Evolutionary conservation across 2,888 invertebrate species (phyloP).

Genomic region (Ennomos quercinarius): DNA sequence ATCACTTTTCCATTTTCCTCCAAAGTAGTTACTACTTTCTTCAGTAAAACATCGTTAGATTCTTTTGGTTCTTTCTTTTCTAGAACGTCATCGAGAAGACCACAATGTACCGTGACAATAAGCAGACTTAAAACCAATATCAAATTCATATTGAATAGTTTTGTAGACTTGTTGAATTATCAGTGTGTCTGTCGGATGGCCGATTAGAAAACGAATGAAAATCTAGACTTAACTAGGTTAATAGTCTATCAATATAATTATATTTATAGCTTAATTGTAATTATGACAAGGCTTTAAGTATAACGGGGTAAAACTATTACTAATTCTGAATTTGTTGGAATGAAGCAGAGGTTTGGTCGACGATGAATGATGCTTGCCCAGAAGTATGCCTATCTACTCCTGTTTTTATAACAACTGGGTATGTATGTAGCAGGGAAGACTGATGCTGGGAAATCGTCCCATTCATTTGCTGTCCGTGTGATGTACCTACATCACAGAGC

Average conservation of each 20-base stretch:
- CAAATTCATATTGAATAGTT: conserved; percentile 24
- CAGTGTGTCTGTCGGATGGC: background rate
- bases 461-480: no score
- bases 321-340: no score
- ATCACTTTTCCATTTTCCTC: conserved; percentile 26
- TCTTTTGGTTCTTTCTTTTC: conserved; percentile 25
- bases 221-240: conserved; percentile 8
- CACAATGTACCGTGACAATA: conserved; percentile 25
- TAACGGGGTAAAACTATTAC: conserved; percentile 5
- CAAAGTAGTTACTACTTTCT: conserved; percentile 17
- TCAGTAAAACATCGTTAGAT: conserved; percentile 17
- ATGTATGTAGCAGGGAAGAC: no score
- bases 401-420: no score
- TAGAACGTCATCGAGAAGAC: conserved; percentile 26
- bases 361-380: no score
- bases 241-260: background rate
- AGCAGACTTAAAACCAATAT: conserved; percentile 18
- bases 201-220: background rate
- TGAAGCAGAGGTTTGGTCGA: no score
- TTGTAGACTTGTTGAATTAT: background rate
- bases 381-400: no score
- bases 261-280: background rate
- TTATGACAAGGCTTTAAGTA: conserved; percentile 8
- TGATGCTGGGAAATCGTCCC: no score
- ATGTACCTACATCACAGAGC: no score